Conservation (phyloP, 1,140 invertebrate species). For the Babylonia areolata region DNA sequence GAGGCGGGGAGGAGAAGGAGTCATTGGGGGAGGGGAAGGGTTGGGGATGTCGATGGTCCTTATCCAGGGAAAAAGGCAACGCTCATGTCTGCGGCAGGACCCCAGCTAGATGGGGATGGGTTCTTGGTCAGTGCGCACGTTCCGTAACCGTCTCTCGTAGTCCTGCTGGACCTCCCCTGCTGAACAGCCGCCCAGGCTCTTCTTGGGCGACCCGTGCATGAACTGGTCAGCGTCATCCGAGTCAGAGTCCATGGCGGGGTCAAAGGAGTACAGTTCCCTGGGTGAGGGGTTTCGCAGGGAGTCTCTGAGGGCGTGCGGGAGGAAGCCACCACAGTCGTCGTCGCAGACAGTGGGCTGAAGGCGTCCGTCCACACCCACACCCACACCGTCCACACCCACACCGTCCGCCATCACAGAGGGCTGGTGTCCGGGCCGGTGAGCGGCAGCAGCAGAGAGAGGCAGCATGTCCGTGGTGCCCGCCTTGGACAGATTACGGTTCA, state of each 20-base stretch:
- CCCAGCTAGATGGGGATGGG: conserved; percentile 34
- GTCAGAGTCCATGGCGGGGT: conserved; percentile 30
- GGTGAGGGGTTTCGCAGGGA: too few relatives aligned
- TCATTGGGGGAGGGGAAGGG: background rate
- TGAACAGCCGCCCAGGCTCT: background rate
- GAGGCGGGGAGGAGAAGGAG: background rate
- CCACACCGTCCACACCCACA: background rate
- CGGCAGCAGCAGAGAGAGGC: background rate
- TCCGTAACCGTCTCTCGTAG: conserved; percentile 11
- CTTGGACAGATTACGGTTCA: conserved; percentile 30
- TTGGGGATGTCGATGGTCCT: background rate
- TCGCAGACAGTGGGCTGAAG: conserved; percentile 9
- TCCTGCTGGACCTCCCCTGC: conserved; percentile 13
- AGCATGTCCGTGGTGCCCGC: background rate
- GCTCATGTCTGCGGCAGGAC: background rate
- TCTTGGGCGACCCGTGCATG: conserved; percentile 37
- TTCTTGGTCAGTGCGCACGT: conserved; percentile 34
- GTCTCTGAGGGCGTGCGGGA: background rate
- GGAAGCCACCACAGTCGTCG: conserved; percentile 10
- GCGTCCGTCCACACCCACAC: background rate
- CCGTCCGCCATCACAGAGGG: background rate
- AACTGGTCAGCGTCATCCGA: conserved; percentile 31
- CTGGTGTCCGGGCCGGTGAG: background rate
- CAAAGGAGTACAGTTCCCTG: conserved; percentile 2
- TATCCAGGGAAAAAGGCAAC: background rate